These are phyloP conservation scores for Chascanopsetta lugubris DNA, from an alignment of 2,113 vertebrate species.

Conservation along the genomic window DNA sequence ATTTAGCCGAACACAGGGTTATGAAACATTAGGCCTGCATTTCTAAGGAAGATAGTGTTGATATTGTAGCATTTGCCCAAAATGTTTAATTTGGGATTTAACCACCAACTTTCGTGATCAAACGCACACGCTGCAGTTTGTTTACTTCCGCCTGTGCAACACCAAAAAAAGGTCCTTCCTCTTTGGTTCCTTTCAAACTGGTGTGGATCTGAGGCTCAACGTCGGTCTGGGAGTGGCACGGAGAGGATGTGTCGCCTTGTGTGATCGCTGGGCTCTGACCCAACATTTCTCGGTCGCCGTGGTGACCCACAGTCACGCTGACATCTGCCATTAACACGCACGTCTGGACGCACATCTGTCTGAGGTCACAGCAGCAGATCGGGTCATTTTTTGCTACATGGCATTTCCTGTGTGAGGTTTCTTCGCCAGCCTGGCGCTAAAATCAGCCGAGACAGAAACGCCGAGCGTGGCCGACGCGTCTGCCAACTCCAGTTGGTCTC, in stretches of 20 bases:
- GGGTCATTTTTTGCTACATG: conserved; percentile 37
- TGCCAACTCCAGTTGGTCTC: conserved; percentile 1
- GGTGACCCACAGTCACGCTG: conserved; percentile 37
- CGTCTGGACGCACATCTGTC: conserved; percentile 28
- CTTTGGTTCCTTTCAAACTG: too few relatives aligned
- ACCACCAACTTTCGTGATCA: too few relatives aligned
- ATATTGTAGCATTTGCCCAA: too few relatives aligned
- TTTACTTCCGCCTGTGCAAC: too few relatives aligned
- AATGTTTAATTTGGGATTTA: too few relatives aligned
- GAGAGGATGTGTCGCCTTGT: conserved; percentile 20
- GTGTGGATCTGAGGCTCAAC: too few relatives aligned
- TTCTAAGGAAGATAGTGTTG: too few relatives aligned
- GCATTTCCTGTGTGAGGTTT: conserved; percentile 29
- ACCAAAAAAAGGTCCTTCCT: too few relatives aligned
- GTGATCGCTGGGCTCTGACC: conserved; percentile 37
- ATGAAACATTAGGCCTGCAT: too few relatives aligned
- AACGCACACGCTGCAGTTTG: too few relatives aligned
- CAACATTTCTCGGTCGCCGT: conserved; percentile 33
- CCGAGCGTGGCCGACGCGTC: conserved; percentile 8
- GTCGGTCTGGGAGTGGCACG: too few relatives aligned
- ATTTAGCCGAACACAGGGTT: too few relatives aligned
- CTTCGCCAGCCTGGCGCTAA: not conserved
- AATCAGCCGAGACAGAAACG: conserved; percentile 25
- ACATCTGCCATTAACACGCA: conserved; percentile 50
- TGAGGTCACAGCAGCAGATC: conserved; percentile 38